These are phyloP conservation scores for Pao palembangensis DNA, from an alignment of 2,113 vertebrate genomes.

Conservation along the genomic window DNA sequence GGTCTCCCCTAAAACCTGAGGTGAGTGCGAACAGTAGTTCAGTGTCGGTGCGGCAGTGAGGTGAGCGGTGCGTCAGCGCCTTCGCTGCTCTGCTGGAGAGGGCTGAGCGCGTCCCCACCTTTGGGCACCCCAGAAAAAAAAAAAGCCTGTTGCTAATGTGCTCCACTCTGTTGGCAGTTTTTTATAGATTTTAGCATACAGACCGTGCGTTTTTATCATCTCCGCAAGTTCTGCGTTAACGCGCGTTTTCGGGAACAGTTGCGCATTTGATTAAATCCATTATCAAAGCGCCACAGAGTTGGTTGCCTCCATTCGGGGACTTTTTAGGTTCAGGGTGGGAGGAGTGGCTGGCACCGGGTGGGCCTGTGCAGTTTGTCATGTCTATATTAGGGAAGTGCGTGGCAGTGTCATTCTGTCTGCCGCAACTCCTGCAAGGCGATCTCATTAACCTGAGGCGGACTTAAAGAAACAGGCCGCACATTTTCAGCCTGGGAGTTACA, in stretches of 20 bases:
- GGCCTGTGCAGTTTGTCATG: slow-evolving; percentile 69
- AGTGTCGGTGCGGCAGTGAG: slow-evolving; percentile 42
- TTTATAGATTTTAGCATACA: slow-evolving; percentile 13
- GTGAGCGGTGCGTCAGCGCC: slow-evolving; percentile 37
- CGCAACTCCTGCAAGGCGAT: background rate
- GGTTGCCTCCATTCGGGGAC: slow-evolving; percentile 31
- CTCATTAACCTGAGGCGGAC: background rate
- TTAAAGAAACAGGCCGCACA: background rate
- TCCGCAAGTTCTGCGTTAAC: background rate
- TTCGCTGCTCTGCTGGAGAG: slow-evolving; percentile 33
- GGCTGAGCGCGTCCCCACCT: background rate
- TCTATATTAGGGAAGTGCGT: slow-evolving; percentile 88
- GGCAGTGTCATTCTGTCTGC: slow-evolving; percentile 60
- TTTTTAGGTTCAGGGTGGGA: slow-evolving; percentile 48
- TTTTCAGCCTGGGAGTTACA: too few species aligned
- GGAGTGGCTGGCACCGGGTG: slow-evolving; percentile 29
- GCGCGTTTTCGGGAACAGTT: slow-evolving; percentile 14
- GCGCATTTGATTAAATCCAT: slow-evolving; percentile 19
- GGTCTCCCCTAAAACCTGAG: slow-evolving; percentile 65
- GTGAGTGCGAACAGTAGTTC: slow-evolving; percentile 53
- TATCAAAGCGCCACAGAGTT: slow-evolving; percentile 1
- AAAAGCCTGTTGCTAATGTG: background rate
- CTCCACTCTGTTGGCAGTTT: slow-evolving; percentile 3
- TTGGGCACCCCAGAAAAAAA: background rate
- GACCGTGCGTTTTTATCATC: slow-evolving; percentile 1